Percentiles rank a stretch among this genome's conserved stretches.
Conservation (phyloP, 2,888 invertebrate species). For the Petrolisthes cinctipes region DNA sequence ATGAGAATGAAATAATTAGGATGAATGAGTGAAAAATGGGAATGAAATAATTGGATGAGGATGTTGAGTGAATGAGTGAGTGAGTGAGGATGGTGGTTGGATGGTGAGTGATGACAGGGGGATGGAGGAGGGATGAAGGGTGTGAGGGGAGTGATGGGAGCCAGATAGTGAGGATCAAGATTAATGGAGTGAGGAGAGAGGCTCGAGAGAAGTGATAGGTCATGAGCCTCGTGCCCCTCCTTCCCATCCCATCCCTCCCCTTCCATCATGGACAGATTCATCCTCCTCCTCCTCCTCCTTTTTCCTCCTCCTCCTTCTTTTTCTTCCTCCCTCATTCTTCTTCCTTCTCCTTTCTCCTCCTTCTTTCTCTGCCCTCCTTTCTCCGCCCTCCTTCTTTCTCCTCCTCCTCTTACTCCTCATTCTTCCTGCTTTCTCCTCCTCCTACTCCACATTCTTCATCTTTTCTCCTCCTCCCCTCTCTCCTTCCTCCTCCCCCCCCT, state of each 20-base stretch:
- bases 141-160: neutral
- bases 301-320: neutral
- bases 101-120: conserved; percentile 2
- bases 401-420: neutral
- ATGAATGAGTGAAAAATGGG: neutral
- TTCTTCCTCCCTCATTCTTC: neutral
- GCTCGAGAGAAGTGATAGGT: conserved; percentile 41
- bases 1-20: neutral
- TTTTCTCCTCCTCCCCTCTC: neutral
- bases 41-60: neutral
- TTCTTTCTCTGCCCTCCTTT: neutral
- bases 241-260: conserved; percentile 21
- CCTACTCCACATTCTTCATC: neutral
- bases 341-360: neutral
- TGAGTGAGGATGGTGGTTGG: neutral
- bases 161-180: conserved; percentile 36
- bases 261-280: neutral
- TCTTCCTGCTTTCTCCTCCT: neutral
- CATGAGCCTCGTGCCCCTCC: conserved; percentile 46
- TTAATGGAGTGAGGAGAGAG: conserved; percentile 43
- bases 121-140: neutral
- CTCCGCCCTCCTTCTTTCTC: neutral
- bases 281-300: conserved; percentile 19
- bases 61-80: neutral
- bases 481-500: conserved; percentile 10